Percentiles rank a stretch among this genome's conserved stretches.
These are phyloP conservation scores for Vesta saturnalis DNA, from an alignment of 2,888 invertebrate genomes.

Conservation along the genomic window DNA sequence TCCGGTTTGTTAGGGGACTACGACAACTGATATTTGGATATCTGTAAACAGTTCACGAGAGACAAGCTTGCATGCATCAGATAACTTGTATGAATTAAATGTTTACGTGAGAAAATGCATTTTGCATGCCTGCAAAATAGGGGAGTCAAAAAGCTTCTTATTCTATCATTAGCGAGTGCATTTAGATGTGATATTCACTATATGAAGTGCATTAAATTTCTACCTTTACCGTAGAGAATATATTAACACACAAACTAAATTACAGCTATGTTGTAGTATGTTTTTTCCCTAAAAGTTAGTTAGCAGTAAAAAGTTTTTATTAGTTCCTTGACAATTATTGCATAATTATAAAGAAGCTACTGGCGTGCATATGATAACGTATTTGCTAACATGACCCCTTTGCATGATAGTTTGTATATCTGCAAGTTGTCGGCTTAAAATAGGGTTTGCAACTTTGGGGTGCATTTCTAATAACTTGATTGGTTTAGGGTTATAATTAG, in stretches of 20 bases:
- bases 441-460: constrained; percentile 37
- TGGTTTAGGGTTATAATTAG: constrained; percentile 25
- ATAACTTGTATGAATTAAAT: constrained; percentile 33
- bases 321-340: background rate
- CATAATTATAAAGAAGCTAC: background rate
- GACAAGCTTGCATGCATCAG: constrained; percentile 21
- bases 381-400: constrained; percentile 32
- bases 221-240: constrained; percentile 4
- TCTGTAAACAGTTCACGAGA: constrained; percentile 22
- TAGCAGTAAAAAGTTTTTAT: background rate
- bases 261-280: background rate
- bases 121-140: constrained; percentile 32
- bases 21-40: constrained; percentile 9
- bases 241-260: background rate
- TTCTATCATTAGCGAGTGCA: constrained; percentile 28
- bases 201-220: constrained; percentile 26
- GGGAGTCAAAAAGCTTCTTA: constrained; percentile 20
- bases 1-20: constrained; percentile 21
- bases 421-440: constrained; percentile 46
- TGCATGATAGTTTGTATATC: constrained; percentile 45
- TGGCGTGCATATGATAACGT: background rate
- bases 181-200: constrained; percentile 26
- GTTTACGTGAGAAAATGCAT: constrained; percentile 37
- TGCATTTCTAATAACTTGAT: constrained; percentile 42
- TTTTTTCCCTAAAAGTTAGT: background rate